phyloP scores from a whole-genome alignment of 1,140 invertebrate genomes.

The Mya arenaria region DNA sequence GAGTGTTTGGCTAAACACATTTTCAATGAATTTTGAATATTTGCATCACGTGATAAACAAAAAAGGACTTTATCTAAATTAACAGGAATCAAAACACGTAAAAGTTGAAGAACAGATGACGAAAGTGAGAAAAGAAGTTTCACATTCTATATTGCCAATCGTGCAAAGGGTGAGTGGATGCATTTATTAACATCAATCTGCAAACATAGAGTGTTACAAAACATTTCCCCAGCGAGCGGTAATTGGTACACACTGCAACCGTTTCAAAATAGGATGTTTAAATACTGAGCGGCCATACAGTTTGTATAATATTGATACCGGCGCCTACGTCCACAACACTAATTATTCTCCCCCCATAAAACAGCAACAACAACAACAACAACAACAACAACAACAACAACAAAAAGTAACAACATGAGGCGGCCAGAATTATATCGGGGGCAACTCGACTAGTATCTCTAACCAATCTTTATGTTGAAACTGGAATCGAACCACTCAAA shows the following conservation, averaged over 20 bases:
- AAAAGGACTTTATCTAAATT: neutral
- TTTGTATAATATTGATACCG: neutral
- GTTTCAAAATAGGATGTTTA: neutral
- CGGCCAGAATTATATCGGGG: too few species aligned
- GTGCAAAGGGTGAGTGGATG: constrained; percentile 13
- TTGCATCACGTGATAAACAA: neutral
- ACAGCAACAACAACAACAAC: too few species aligned
- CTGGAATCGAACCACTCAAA: too few species aligned
- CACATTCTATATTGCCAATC: constrained; percentile 16
- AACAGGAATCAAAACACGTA: neutral
- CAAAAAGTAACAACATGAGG: too few species aligned
- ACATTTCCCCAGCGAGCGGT: neutral
- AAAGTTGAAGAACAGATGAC: constrained; percentile 5
- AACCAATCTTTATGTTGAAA: too few species aligned
- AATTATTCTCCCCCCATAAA: too few species aligned
- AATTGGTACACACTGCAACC: neutral
- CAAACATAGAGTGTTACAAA: neutral
- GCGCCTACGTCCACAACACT: too few species aligned
- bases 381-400: too few species aligned
- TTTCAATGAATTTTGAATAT: neutral
- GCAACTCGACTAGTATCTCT: too few species aligned
- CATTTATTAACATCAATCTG: neutral
- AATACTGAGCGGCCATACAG: neutral
- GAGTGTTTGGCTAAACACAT: too few species aligned
- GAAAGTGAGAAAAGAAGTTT: constrained; percentile 16